These are phyloP conservation scores for Esox niger DNA, from an alignment of 2,113 vertebrate species.

Conservation along the genomic window DNA sequence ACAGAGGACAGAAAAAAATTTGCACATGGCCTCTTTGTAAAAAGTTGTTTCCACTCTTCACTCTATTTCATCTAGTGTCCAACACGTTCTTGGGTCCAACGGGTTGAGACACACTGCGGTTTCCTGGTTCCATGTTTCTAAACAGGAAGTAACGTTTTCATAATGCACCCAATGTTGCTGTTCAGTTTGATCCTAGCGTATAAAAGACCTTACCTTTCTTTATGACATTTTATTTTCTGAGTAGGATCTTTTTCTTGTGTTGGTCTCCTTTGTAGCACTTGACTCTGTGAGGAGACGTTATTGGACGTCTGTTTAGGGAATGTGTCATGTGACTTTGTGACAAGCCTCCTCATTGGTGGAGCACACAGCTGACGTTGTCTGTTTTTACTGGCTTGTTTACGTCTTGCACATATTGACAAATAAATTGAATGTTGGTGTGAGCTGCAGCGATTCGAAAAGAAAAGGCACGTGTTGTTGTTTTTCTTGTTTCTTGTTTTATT, in stretches of 20 bases:
- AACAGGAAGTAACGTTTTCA: conserved; percentile 78
- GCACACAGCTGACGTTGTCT: conserved; percentile 85
- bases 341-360: conserved; percentile 88
- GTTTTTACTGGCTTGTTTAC: conserved; percentile 73
- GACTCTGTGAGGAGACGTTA: conserved; percentile 62
- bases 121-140: conserved; percentile 52
- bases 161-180: conserved; percentile 78
- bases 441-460: conserved; percentile 86
- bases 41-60: conserved; percentile 56
- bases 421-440: conserved; percentile 91
- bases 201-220: conserved; percentile 33
- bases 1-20: conserved; percentile 31
- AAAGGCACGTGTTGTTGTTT: conserved; percentile 48
- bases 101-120: conserved; percentile 62
- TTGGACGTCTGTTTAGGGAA: conserved; percentile 63
- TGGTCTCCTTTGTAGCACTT: conserved; percentile 86
- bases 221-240: conserved; percentile 36
- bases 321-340: conserved; percentile 69
- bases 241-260: conserved; percentile 80
- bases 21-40: conserved; percentile 64
- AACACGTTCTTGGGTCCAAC: conserved; percentile 71
- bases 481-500: conserved; percentile 56
- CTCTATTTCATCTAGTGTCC: conserved; percentile 58
- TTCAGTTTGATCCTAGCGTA: conserved; percentile 44
- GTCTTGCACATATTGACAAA: conserved; percentile 93